phyloP scores from a whole-genome alignment of 2,888 invertebrate species.

The Coleophora deauratella region DNA sequence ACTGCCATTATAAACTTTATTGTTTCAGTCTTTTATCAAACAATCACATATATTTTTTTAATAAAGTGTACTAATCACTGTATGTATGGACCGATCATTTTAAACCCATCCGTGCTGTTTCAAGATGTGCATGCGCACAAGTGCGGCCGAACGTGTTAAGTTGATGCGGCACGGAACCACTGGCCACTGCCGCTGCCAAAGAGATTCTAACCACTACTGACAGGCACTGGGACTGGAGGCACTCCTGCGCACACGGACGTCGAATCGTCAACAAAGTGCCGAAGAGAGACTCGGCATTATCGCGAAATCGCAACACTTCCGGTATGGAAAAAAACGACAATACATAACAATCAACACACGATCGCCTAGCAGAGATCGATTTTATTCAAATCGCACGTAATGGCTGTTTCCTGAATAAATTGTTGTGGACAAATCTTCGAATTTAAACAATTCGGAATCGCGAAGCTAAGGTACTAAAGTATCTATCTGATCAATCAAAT shows the following conservation, averaged over 20 bases:
- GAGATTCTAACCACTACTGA: neutral
- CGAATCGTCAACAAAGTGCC: constrained; percentile 11
- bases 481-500: no score
- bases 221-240: neutral
- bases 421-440: no score
- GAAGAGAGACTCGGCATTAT: constrained; percentile 14
- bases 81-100: neutral
- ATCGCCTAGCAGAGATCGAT: neutral
- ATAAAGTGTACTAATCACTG: neutral
- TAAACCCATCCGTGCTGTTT: constrained; percentile 6
- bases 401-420: no score
- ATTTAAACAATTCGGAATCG: no score
- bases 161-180: neutral
- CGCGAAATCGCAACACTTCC: constrained; percentile 15
- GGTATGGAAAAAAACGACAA: constrained; percentile 14
- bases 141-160: no score
- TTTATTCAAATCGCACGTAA: no score
- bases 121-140: no score
- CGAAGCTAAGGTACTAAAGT: no score
- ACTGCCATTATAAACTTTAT: constrained; percentile 43
- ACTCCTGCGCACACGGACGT: constrained; percentile 10
- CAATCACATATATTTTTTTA: constrained; percentile 1
- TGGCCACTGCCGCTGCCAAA: neutral
- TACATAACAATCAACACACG: constrained; percentile 2
- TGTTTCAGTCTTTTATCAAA: neutral